A percentile compares a stretch with the other conserved stretches of the same genome.
phyloP scores from a whole-genome alignment of 2,797 vertebrate species.

The Anguilla megastoma region DNA sequence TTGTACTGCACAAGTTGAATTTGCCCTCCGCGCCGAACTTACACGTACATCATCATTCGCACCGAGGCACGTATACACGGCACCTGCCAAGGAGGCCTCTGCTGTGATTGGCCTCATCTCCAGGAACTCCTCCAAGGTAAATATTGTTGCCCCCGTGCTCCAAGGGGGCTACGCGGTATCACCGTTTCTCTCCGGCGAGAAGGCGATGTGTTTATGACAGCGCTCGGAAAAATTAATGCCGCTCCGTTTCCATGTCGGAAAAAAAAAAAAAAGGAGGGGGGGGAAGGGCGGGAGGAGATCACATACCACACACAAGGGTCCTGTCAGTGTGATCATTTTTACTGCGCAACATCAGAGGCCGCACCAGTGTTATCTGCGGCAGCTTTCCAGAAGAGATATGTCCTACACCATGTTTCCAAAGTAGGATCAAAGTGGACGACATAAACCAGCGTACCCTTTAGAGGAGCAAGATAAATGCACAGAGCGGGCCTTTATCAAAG shows the following conservation, averaged over 20 bases:
- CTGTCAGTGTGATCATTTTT: slow-evolving; percentile 28
- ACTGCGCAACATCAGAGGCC: slow-evolving; percentile 49
- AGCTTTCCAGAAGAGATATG: slow-evolving; percentile 48
- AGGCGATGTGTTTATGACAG: slow-evolving; percentile 65
- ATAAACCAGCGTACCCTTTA: slow-evolving; percentile 64
- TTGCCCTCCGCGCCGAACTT: no score
- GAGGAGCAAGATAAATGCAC: slow-evolving; percentile 70
- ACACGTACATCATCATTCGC: slow-evolving; percentile 61
- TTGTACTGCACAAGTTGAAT: not conserved
- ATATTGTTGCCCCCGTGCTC: slow-evolving; percentile 63
- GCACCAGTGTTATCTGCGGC: slow-evolving; percentile 54
- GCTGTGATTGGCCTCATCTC: slow-evolving; percentile 64
- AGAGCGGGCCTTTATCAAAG: slow-evolving; percentile 69
- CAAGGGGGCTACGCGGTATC: slow-evolving; percentile 54
- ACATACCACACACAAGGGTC: slow-evolving; percentile 15
- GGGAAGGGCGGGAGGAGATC: not conserved
- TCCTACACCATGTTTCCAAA: slow-evolving; percentile 54
- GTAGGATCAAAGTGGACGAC: slow-evolving; percentile 72
- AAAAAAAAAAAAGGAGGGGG: not conserved
- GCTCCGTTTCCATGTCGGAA: slow-evolving; percentile 48
- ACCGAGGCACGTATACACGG: slow-evolving; percentile 58
- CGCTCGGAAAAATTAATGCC: slow-evolving; percentile 60
- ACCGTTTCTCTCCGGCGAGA: slow-evolving; percentile 54
- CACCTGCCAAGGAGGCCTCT: slow-evolving; percentile 67
- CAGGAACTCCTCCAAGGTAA: slow-evolving; percentile 67